Evolutionary conservation across 2,888 invertebrate species (phyloP).

Genomic region (Conistra vaccinii): DNA sequence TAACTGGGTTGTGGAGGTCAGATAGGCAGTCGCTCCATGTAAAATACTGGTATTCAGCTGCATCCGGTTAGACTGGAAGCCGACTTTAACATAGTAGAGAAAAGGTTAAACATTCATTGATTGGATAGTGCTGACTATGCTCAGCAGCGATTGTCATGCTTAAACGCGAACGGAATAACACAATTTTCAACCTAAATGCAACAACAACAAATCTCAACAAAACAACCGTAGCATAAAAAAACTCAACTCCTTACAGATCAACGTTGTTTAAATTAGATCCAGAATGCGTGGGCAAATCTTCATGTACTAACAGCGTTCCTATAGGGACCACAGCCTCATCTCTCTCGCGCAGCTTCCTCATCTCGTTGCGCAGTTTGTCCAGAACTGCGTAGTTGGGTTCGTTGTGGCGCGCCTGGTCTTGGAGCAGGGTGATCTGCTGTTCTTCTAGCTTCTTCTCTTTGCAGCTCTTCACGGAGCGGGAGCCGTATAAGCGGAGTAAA

Average conservation of each 20-base stretch:
- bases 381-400: slow-evolving; percentile 98
- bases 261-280: slow-evolving; percentile 95
- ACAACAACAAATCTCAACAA: neutral
- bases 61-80: too few species aligned
- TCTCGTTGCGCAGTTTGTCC: slow-evolving; percentile 95
- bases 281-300: slow-evolving; percentile 93
- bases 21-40: too few species aligned
- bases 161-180: neutral
- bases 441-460: slow-evolving; percentile 98
- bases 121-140: neutral
- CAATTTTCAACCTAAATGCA: neutral
- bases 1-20: too few species aligned
- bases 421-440: slow-evolving; percentile 97
- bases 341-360: slow-evolving; percentile 93
- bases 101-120: too few species aligned
- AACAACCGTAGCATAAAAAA: neutral
- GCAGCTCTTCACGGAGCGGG: slow-evolving; percentile 96
- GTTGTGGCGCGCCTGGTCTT: slow-evolving; percentile 95
- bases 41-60: too few species aligned
- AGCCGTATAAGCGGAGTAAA: slow-evolving; percentile 97
- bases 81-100: too few species aligned
- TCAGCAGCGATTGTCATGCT: neutral
- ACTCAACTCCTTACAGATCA: slow-evolving; percentile 89
- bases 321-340: slow-evolving; percentile 91
- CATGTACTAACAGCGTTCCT: slow-evolving; percentile 87